Percentiles rank a stretch among this genome's conserved stretches.
Conservation (phyloP, 2,888 invertebrate species). For the Dolichomitus sp. region DNA sequence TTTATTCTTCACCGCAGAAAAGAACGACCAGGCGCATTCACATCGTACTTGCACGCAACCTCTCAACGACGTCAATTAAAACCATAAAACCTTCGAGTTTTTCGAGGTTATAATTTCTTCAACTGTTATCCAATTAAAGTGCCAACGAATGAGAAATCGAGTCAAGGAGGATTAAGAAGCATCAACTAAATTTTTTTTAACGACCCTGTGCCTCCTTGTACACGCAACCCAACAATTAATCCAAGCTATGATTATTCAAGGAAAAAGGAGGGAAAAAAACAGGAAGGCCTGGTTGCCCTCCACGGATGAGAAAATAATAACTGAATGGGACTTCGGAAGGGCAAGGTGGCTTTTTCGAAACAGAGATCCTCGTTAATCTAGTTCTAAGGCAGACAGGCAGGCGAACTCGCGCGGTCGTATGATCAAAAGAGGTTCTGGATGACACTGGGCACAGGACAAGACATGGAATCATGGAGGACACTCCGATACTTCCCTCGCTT, state of each 20-base stretch:
- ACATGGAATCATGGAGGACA: slow-evolving; percentile 44
- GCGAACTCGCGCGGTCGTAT: too few relatives aligned
- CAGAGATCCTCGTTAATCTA: neutral
- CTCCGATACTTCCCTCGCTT: slow-evolving; percentile 20
- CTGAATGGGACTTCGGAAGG: neutral
- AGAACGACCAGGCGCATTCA: slow-evolving; percentile 24
- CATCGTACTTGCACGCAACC: slow-evolving; percentile 38
- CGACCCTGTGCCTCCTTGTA: neutral
- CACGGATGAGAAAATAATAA: neutral
- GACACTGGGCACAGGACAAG: slow-evolving; percentile 26
- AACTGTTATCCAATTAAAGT: slow-evolving; percentile 55
- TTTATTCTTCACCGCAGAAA: neutral
- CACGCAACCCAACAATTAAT: slow-evolving; percentile 10
- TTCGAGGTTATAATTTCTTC: slow-evolving; percentile 47
- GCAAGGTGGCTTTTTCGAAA: neutral
- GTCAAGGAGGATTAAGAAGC: neutral
- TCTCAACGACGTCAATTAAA: slow-evolving; percentile 36
- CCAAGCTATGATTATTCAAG: neutral
- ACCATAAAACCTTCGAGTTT: slow-evolving; percentile 36
- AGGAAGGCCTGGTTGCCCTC: neutral
- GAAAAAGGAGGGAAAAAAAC: neutral
- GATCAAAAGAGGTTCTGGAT: neutral
- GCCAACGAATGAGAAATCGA: slow-evolving; percentile 28
- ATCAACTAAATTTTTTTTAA: slow-evolving; percentile 7
- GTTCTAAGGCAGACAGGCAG: too few relatives aligned